A percentile compares a stretch with the other conserved stretches of the same genome.
These are phyloP conservation scores for Euphysa ruthae DNA, from an alignment of 30 jellyfish, hydroid and myxozoan species.

Conservation along the genomic window DNA sequence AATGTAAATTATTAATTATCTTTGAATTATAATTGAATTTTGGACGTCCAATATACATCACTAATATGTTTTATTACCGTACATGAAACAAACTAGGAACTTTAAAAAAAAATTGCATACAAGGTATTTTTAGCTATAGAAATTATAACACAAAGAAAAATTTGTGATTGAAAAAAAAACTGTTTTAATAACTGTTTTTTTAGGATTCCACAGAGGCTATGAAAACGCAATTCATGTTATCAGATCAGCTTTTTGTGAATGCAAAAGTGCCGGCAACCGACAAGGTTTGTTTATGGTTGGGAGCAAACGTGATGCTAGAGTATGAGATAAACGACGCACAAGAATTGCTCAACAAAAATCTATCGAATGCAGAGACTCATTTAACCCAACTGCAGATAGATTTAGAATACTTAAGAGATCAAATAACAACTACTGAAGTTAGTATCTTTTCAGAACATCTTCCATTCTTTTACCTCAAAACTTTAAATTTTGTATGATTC, in stretches of 20 bases:
- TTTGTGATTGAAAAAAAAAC: neutral
- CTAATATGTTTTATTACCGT: no score
- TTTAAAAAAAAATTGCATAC: no score
- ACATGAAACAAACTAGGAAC: no score
- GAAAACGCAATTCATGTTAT: conserved; percentile 66
- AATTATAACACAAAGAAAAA: no score
- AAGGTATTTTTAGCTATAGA: no score
- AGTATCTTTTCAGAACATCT: no score
- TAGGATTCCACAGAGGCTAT: conserved; percentile 56
- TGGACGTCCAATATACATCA: no score
- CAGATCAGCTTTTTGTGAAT: conserved; percentile 77
- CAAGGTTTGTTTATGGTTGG: conserved; percentile 92
- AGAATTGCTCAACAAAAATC: conserved; percentile 46
- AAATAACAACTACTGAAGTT: conserved; percentile 93
- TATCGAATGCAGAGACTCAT: conserved; percentile 53
- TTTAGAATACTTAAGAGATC: conserved; percentile 71
- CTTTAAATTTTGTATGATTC: no score
- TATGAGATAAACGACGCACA: conserved; percentile 87
- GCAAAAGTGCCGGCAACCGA: conserved; percentile 89
- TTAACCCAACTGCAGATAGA: conserved; percentile 66
- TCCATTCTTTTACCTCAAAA: no score
- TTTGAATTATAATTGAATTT: no score
- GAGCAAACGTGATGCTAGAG: conserved; percentile 98
- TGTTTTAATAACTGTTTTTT: neutral
- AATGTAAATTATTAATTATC: no score